Conservation (phyloP, 2,888 invertebrate genomes). For the Xylota segnis region DNA sequence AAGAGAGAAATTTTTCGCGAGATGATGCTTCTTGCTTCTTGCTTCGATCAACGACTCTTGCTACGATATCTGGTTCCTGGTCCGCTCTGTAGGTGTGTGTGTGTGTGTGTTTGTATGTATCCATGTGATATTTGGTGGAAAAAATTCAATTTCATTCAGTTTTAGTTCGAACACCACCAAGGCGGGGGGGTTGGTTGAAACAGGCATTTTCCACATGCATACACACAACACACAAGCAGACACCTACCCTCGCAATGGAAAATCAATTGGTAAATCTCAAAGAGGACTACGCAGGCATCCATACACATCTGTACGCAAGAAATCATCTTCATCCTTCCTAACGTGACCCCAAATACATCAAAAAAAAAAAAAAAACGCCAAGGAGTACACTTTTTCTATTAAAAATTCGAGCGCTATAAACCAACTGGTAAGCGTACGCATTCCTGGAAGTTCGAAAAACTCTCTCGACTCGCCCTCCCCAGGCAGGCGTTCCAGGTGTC, state of each 20-base stretch:
- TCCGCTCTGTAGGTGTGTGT: background rate
- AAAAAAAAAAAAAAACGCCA: slow-evolving; percentile 17
- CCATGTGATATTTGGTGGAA: slow-evolving; percentile 15
- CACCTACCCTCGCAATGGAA: slow-evolving; percentile 19
- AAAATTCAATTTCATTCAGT: slow-evolving; percentile 51
- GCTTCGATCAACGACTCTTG: slow-evolving; percentile 16
- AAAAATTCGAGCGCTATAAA: slow-evolving; percentile 15
- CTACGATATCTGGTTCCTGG: slow-evolving; percentile 3
- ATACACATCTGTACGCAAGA: slow-evolving; percentile 17
- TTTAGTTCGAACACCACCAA: background rate
- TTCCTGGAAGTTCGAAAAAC: slow-evolving; percentile 71
- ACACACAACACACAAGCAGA: slow-evolving; percentile 1
- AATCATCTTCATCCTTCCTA: slow-evolving; percentile 41
- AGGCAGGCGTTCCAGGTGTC: background rate
- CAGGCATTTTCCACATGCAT: slow-evolving; percentile 4
- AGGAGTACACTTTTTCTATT: slow-evolving; percentile 29
- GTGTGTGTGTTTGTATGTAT: background rate
- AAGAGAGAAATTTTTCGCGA: slow-evolving; percentile 4
- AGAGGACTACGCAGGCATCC: slow-evolving; percentile 46
- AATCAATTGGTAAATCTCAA: slow-evolving; percentile 42
- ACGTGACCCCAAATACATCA: slow-evolving; percentile 20
- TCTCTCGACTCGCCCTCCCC: slow-evolving; percentile 11
- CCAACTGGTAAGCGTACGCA: slow-evolving; percentile 48
- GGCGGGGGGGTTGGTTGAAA: background rate
- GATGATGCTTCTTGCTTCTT: slow-evolving; percentile 14